Conservation (phyloP, 2,113 vertebrate species). For the Xenopus laevis region DNA sequence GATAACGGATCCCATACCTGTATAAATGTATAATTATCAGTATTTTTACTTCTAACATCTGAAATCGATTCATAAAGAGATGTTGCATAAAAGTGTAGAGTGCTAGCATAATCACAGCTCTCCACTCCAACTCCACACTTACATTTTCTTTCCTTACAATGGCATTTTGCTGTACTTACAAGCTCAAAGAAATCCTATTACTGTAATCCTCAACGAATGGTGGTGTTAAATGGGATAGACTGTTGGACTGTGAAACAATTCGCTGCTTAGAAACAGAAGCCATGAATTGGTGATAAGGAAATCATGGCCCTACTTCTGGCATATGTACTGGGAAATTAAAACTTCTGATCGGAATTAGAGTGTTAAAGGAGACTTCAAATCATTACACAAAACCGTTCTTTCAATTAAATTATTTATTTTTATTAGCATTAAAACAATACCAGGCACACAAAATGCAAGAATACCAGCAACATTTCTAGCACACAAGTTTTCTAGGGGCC, state of each 20-base stretch:
- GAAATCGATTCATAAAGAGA: too few species aligned
- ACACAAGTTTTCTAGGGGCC: too few species aligned
- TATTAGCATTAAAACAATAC: too few species aligned
- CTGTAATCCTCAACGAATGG: slow-evolving; percentile 40
- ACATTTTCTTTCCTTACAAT: slow-evolving; percentile 3
- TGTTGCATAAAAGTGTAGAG: too few species aligned
- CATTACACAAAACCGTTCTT: too few species aligned
- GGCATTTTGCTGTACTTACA: slow-evolving; percentile 18
- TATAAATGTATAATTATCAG: too few species aligned
- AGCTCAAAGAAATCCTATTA: slow-evolving; percentile 38
- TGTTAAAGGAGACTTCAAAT: not conserved
- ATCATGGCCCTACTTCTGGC: not conserved
- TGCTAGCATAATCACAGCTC: too few species aligned
- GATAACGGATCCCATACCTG: too few species aligned
- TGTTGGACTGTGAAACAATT: slow-evolving; percentile 24
- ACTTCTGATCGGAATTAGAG: not conserved
- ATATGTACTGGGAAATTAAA: not conserved
- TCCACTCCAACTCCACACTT: not conserved
- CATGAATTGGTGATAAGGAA: not conserved
- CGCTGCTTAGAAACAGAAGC: not conserved
- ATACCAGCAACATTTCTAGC: too few species aligned
- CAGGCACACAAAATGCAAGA: too few species aligned
- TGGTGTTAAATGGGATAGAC: slow-evolving; percentile 34
- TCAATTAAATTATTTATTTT: too few species aligned
- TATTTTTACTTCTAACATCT: too few species aligned